Evolutionary conservation across 2,888 invertebrate genomes (phyloP).

Genomic region (Saturnia pavonia): DNA sequence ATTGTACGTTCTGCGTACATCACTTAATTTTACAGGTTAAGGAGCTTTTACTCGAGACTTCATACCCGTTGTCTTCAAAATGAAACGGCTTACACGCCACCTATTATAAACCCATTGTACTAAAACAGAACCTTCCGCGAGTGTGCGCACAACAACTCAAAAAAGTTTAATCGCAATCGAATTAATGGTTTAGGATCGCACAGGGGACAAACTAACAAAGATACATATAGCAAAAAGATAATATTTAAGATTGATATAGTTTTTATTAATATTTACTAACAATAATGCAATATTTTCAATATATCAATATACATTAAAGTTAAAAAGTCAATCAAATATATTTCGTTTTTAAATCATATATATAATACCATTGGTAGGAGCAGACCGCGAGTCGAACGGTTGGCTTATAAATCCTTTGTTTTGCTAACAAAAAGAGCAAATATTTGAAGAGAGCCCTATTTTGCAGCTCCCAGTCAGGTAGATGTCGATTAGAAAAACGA

Average conservation of each 20-base stretch:
- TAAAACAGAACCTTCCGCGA: too few species aligned
- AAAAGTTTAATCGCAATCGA: too few species aligned
- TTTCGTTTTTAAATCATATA: neutral
- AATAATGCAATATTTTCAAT: neutral
- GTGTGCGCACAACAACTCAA: too few species aligned
- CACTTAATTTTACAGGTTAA: neutral
- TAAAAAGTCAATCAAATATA: neutral
- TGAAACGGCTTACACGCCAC: too few species aligned
- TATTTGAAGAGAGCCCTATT: conserved; percentile 41
- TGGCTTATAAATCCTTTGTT: conserved; percentile 45
- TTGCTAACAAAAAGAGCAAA: conserved; percentile 42
- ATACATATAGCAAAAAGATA: too few species aligned
- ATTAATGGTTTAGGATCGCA: too few species aligned
- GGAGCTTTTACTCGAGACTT: too few species aligned
- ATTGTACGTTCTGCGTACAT: neutral
- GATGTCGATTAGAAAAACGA: conserved; percentile 45
- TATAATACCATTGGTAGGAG: conserved; percentile 26
- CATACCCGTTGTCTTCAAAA: too few species aligned
- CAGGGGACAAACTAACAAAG: too few species aligned
- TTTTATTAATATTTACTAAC: neutral
- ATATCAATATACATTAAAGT: neutral
- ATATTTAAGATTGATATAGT: too few species aligned
- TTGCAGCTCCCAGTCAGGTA: conserved; percentile 44
- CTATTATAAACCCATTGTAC: too few species aligned
- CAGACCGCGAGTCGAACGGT: conserved; percentile 31